Base-by-base conservation (phyloP, 2,113 vertebrate genomes). In the Smithornis capensis region DNA sequence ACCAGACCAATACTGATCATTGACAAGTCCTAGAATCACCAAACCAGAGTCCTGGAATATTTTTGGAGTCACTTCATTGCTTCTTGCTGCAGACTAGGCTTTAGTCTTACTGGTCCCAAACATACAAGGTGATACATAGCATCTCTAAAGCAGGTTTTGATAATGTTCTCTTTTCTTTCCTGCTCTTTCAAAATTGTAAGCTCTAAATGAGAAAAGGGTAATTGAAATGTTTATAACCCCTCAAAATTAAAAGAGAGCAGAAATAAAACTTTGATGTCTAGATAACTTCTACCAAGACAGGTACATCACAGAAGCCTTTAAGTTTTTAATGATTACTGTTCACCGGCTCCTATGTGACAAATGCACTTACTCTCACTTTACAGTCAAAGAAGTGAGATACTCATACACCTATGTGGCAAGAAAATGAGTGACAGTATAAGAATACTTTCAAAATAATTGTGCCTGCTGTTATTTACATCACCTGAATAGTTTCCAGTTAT, bases 101-200 rank as follows among this genome's bases (percentile, higher is more conserved):
- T 63, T 69, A 85, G 56, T 21, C 16, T 70, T 53, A 62, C 24
- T 35, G 45, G 10, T 19, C 50, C 29, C 79, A 53, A 77, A n/a
- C 4, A 55, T 2, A 4, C 7, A 16, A 80, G 12, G 76, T 64
- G 37, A 75, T 28, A 22, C 7, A 31, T 5, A 42, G 7, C 14
- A 53, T 47, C 21, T n/a, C 38, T 65, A 62, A 69, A 81, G 19
- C 17, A 87, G 49, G 11, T 63, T 90, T 82, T 4, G 2, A 62
- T 64, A 47, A n/a, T 0, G 0, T 38, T 11, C 7, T 37, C 4
- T 33, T 59, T 63, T 6, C 14, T 64, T 56, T 78, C 17, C 12
- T 70, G 12, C 18, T 8, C 19, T 69, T 77, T 78, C 31, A 68
- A 47, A 74, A 59, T 3, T 38, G 4, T 22, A 70, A 63, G 13